Percentiles rank a stretch among this genome's conserved stretches.
phyloP scores from a whole-genome alignment of 1,140 invertebrate genomes.

The Penaeus vannamei region DNA sequence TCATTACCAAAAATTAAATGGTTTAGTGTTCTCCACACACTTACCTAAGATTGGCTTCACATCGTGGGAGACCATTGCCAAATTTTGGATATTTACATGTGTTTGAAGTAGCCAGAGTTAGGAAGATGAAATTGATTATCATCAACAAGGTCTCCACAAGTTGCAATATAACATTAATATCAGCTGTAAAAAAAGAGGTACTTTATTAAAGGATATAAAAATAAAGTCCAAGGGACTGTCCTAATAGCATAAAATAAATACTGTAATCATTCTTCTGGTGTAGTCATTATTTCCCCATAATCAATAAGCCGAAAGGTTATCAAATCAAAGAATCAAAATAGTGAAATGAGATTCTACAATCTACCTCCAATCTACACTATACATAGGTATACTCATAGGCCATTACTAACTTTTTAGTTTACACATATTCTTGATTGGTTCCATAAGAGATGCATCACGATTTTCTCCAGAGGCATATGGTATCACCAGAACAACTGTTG shows the following conservation, averaged over 20 bases:
- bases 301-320: too few relatives aligned
- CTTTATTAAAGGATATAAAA: not conserved
- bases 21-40: not conserved
- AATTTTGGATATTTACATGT: constrained; percentile 65
- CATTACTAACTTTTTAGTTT: constrained; percentile 56
- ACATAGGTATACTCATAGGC: not conserved
- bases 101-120: constrained; percentile 51
- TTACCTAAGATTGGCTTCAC: constrained; percentile 62
- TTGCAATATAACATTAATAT: constrained; percentile 63
- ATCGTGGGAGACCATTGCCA: constrained; percentile 62
- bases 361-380: not conserved
- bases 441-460: constrained; percentile 48
- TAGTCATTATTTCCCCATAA: too few relatives aligned
- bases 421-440: constrained; percentile 35
- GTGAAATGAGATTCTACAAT: not conserved
- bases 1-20: not conserved
- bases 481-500: constrained; percentile 64
- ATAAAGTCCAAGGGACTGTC: too few relatives aligned
- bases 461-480: constrained; percentile 53
- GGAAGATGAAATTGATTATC: constrained; percentile 55
- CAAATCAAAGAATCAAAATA: too few relatives aligned
- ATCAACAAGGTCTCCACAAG: constrained; percentile 57
- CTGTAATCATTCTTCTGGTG: too few relatives aligned
- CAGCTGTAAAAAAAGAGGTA: constrained; percentile 46
- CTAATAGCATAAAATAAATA: too few relatives aligned